Base-by-base conservation (phyloP, 2,797 vertebrate genomes). In the Cichlasoma orientale region DNA sequence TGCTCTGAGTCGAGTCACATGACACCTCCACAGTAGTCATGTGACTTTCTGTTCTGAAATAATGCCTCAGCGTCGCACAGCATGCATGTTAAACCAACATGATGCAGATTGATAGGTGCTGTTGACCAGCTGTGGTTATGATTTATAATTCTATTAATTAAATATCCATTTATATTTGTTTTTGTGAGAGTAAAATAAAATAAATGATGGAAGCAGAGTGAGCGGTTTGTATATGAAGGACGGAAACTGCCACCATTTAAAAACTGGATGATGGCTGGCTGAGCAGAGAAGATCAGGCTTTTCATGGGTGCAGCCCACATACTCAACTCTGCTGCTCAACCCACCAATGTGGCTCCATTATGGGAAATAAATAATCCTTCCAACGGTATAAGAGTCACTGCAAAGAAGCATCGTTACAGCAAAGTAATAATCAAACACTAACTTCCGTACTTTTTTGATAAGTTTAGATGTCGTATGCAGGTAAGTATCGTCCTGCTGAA, bases 191-290 rank as follows among this genome's bases (percentile, higher is more conserved):
- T 13, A 31, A 47, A 59, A 58, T 6, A 18, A 9, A 53, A 25
- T 11, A 1, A 54, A 71, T 18, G 10, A 56, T 72, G 33, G 33
- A 0, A 10, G 23, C 7, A 18, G 10, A 8, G 21, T 12, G 52
- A 36, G 52, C 0, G 9, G 5, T 41, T 55, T 55, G 10, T 0
- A 4, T 50, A 31, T 8, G 41, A 44, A 29, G 25, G 63, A 50
- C 18, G 1, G 12, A 29, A 50, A 68, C 61, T 68, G 61, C 0
- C 61, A 50, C 41, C 12, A 11, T 68, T 33, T 33, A 33, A 33
- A 33, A 33, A 33, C 31, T 33, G 7, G 31, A 33, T 9, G 31
- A 33, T 33, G 2, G 7, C 7, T 36, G 33, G 33, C 33, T 36
- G 33, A 36, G 33, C 33, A 33, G 31, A 33, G 29, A 29, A 29